Percentiles rank a stretch among this genome's conserved stretches.
These are phyloP conservation scores for Augiades crinisus DNA, from an alignment of 2,888 invertebrate genomes.

Conservation along the genomic window DNA sequence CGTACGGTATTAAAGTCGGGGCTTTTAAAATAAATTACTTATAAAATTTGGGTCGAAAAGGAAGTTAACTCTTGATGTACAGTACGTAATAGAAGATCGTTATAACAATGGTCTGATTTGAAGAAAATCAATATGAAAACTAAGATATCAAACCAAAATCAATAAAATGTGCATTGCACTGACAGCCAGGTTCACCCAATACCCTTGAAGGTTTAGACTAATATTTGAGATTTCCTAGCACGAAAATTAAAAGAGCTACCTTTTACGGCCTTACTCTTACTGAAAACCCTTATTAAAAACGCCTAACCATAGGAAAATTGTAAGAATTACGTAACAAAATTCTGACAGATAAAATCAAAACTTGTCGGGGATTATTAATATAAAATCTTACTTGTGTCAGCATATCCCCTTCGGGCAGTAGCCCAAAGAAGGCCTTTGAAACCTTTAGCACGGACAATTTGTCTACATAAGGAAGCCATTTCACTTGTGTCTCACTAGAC, in stretches of 20 bases:
- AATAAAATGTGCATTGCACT: conserved; percentile 43
- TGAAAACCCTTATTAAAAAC: background rate
- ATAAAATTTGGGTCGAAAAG: too few species aligned
- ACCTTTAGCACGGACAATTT: conserved; percentile 84
- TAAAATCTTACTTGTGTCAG: conserved; percentile 83
- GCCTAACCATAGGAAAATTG: conserved; percentile 1
- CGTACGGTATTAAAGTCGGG: too few species aligned
- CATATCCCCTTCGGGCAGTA: conserved; percentile 82
- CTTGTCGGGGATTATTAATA: conserved; percentile 36
- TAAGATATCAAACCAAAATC: too few species aligned
- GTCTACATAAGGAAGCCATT: conserved; percentile 90
- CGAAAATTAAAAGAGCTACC: background rate
- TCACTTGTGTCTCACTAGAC: conserved; percentile 68
- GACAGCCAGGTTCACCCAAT: conserved; percentile 21
- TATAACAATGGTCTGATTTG: too few species aligned
- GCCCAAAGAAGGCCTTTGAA: conserved; percentile 83
- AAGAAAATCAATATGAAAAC: too few species aligned
- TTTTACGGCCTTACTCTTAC: background rate
- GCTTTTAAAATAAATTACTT: too few species aligned
- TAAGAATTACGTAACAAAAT: conserved; percentile 78
- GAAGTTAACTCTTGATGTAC: too few species aligned
- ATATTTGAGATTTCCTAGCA: background rate
- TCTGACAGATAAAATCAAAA: conserved; percentile 54
- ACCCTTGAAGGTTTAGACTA: background rate
- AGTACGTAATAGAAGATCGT: too few species aligned